Percentiles rank a stretch among this genome's conserved stretches.
These are phyloP conservation scores for Pterocles orientalis DNA, from an alignment of 2,113 vertebrate species.

Conservation along the genomic window DNA sequence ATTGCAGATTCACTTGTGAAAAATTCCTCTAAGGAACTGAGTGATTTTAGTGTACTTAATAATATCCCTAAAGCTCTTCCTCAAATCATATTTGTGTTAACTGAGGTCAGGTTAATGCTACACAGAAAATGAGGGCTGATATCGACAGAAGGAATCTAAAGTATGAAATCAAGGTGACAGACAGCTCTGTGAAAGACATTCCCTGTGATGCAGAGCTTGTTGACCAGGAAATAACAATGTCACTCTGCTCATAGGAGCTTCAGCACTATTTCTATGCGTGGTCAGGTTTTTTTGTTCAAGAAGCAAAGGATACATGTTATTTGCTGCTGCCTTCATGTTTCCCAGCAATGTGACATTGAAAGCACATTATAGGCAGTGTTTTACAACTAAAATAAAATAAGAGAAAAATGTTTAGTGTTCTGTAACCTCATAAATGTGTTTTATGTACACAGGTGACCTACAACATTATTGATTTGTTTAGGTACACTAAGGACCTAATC, in stretches of 20 bases:
- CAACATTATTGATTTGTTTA: not conserved
- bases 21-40: not conserved
- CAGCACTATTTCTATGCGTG: not conserved
- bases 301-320: not conserved
- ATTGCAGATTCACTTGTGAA: not conserved
- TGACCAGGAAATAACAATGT: not conserved
- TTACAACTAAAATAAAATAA: not conserved
- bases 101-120: not conserved
- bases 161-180: not conserved
- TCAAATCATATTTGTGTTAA: not conserved
- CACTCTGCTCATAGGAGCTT: not conserved
- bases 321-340: not conserved
- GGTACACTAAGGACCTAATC: not conserved
- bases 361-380: not conserved
- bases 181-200: not conserved
- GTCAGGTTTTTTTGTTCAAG: not conserved
- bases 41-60: not conserved
- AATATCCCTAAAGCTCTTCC: not conserved
- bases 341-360: not conserved
- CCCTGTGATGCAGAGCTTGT: fast-evolving
- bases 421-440: not conserved
- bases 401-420: not conserved
- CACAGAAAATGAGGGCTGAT: not conserved
- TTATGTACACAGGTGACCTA: not conserved
- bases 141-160: not conserved